Percentiles rank a stretch among this genome's conserved stretches.
These are phyloP conservation scores for Scopus umbretta DNA, from an alignment of 2,113 vertebrate species.

Conservation along the genomic window DNA sequence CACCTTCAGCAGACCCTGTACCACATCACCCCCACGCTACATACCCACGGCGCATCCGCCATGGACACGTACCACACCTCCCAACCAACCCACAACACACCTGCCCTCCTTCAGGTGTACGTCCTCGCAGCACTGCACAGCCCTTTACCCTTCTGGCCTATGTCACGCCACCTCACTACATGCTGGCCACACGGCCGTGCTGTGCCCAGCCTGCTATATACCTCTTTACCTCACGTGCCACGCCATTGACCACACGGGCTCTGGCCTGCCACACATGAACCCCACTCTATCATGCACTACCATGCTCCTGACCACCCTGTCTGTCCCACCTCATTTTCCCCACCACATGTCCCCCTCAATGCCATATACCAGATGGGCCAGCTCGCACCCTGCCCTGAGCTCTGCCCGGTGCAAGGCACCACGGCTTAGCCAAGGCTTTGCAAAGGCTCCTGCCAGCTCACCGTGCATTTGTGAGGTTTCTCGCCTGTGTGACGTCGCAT, in stretches of 20 bases:
- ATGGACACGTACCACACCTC: fast-evolving
- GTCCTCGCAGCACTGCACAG: fast-evolving
- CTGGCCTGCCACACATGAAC: not conserved
- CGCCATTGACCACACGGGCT: fast-evolving
- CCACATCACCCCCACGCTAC: fast-evolving
- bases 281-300: fast-evolving
- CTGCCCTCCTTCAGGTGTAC: not conserved
- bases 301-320: not conserved
- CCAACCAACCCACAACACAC: fast-evolving
- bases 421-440: not conserved
- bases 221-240: not conserved
- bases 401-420: not conserved
- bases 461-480: slow-evolving; percentile 98
- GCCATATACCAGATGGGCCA: fast-evolving
- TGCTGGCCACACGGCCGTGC: fast-evolving
- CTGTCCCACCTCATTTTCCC: not conserved
- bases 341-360: fast-evolving
- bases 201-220: not conserved
- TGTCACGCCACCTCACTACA: fast-evolving
- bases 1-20: fast-evolving
- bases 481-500: slow-evolving; percentile 97
- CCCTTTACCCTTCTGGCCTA: not conserved
- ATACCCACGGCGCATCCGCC: fast-evolving
- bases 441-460: slow-evolving; percentile 57
- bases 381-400: not conserved